Evolutionary conservation across 1,140 invertebrate genomes (phyloP).

Genomic region (Drosophila pectinifera): DNA sequence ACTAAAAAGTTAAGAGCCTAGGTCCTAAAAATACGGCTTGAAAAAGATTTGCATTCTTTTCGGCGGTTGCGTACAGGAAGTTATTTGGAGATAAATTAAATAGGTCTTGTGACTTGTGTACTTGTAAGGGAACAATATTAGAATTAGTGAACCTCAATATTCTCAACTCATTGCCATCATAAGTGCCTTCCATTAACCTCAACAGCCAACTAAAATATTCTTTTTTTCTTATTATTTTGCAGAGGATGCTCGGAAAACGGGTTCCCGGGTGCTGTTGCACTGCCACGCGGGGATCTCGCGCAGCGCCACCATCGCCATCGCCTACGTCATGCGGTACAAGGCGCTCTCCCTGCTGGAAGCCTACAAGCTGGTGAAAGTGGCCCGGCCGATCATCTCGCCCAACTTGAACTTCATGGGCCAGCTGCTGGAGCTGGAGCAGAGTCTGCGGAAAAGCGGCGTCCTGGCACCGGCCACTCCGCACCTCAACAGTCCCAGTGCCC

Average conservation of each 20-base stretch:
- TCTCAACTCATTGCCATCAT: not conserved
- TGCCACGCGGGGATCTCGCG: constrained; percentile 98
- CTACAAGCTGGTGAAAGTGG: constrained; percentile 94
- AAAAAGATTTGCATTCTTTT: not conserved
- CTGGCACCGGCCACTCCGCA: constrained; percentile 61
- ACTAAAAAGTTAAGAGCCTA: too few relatives aligned
- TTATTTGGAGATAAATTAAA: not conserved
- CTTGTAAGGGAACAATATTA: constrained; percentile 1
- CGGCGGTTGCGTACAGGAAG: not conserved
- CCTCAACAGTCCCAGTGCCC: constrained; percentile 27
- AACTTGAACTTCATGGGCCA: constrained; percentile 99
- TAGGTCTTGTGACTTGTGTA: not conserved
- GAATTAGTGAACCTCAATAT: not conserved
- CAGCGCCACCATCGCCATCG: constrained; percentile 97
- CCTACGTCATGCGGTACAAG: constrained; percentile 96
- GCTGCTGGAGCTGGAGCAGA: constrained; percentile 94
- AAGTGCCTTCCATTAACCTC: not conserved
- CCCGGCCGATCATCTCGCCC: constrained; percentile 96
- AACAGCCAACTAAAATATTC: constrained; percentile 41
- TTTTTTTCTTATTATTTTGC: constrained; percentile 86
- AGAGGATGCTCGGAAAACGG: constrained; percentile 93
- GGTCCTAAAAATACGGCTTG: not conserved
- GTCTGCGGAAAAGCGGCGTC: constrained; percentile 86
- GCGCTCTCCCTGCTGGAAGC: constrained; percentile 94
- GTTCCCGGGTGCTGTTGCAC: constrained; percentile 94